These are phyloP conservation scores for Hiodon alosoides DNA, from an alignment of 2,113 vertebrate genomes.

Conservation along the genomic window DNA sequence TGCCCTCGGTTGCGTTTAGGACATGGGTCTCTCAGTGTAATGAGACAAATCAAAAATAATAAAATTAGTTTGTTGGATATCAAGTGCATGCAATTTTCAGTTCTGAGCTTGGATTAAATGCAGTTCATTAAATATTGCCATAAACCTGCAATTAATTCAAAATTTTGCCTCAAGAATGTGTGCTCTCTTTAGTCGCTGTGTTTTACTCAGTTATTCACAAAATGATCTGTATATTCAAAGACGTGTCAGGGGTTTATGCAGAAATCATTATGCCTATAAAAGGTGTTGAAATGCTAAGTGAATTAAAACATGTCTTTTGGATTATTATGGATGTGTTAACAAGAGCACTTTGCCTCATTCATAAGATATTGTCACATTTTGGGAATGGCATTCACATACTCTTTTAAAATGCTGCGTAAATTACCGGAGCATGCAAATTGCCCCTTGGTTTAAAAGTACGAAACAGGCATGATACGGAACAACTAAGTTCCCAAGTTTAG, in stretches of 20 bases:
- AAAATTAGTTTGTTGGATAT: neutral
- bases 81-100: neutral
- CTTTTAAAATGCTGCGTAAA: no score
- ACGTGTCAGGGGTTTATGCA: no score
- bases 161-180: no score
- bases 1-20: neutral
- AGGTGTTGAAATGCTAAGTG: neutral
- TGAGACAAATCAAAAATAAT: neutral
- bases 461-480: neutral
- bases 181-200: neutral
- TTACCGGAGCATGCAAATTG: no score
- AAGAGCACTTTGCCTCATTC: conserved; percentile 26
- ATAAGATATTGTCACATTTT: neutral
- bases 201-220: neutral
- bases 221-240: neutral
- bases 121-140: neutral
- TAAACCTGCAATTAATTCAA: neutral
- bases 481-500: no score
- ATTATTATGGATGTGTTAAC: conserved; percentile 36
- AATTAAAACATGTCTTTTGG: conserved; percentile 18
- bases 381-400: neutral
- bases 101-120: neutral
- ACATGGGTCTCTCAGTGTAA: neutral
- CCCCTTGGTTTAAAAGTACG: neutral
- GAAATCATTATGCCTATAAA: neutral